A percentile compares a stretch with the other conserved stretches of the same genome.
Conservation (phyloP, 92 coral and sea anemone genomes). For the Heliopora coerulea region DNA sequence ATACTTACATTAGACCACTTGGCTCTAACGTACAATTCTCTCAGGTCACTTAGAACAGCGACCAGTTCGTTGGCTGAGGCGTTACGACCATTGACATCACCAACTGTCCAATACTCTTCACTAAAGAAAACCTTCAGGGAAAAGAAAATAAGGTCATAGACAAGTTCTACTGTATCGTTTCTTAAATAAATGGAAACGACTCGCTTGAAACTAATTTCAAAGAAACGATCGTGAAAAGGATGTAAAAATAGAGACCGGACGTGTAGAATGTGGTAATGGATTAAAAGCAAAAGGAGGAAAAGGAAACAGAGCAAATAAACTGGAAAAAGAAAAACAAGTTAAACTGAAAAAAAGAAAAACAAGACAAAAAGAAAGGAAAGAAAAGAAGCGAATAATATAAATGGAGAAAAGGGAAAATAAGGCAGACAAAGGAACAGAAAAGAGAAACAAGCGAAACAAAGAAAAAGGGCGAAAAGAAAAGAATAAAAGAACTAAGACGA, state of each 20-base stretch:
- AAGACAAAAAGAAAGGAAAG: background rate
- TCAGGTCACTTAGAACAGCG: conserved; percentile 69
- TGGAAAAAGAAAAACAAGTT: background rate
- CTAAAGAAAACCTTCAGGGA: conserved; percentile 64
- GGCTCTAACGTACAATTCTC: conserved; percentile 69
- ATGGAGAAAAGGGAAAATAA: conserved; percentile 3
- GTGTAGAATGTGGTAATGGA: no score
- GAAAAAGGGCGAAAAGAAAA: background rate
- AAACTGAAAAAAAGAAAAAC: background rate
- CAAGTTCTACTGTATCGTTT: no score
- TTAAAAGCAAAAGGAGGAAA: background rate
- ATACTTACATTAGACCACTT: conserved; percentile 69
- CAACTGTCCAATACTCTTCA: conserved; percentile 80
- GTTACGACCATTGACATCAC: conserved; percentile 63
- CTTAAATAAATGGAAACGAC: no score
- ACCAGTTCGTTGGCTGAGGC: conserved; percentile 72
- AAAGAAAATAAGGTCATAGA: background rate
- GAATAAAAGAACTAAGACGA: background rate
- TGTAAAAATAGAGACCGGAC: no score
- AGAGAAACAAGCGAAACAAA: conserved; percentile 6
- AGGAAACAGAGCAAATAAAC: background rate
- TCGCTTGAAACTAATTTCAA: no score
- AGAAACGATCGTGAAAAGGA: no score
- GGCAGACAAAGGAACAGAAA: conserved; percentile 1
- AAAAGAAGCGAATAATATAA: conserved; percentile 8